These are phyloP conservation scores for Sarcophaga carnaria DNA, from an alignment of 2,888 invertebrate genomes.

Conservation along the genomic window DNA sequence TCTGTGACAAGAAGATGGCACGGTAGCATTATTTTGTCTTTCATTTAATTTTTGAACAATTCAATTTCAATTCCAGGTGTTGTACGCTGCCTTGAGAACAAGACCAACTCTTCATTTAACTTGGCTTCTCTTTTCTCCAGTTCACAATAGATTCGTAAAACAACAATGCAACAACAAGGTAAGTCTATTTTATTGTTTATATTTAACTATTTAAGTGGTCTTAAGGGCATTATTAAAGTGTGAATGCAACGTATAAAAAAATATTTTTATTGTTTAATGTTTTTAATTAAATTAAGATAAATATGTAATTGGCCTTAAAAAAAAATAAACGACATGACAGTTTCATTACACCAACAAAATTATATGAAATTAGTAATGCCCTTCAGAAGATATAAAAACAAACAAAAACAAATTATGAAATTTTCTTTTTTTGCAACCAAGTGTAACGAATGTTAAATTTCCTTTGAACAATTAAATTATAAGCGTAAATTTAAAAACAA, in stretches of 20 bases:
- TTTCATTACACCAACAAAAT: neutral
- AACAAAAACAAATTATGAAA: too few relatives aligned
- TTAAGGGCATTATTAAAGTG: constrained; percentile 23
- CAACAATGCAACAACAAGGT: constrained; percentile 15
- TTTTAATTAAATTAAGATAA: constrained; percentile 59
- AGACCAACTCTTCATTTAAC: neutral
- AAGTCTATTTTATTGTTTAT: constrained; percentile 16
- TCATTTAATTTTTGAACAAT: constrained; percentile 26
- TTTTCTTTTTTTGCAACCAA: neutral
- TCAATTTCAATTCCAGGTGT: constrained; percentile 23
- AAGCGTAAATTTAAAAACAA: neutral
- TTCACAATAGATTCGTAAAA: constrained; percentile 12
- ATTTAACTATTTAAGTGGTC: neutral
- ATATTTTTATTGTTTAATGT: constrained; percentile 41
- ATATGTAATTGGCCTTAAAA: constrained; percentile 27
- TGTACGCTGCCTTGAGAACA: constrained; percentile 6
- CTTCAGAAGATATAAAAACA: neutral
- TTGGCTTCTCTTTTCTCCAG: neutral
- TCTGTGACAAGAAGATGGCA: constrained; percentile 43
- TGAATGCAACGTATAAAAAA: constrained; percentile 15
- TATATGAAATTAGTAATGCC: constrained; percentile 5
- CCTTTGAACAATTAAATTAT: neutral
- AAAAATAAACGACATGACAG: constrained; percentile 9
- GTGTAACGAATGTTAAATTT: neutral
- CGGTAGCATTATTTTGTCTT: constrained; percentile 28